Evolutionary conservation across 2,888 invertebrate genomes (phyloP).

Genomic region (Poecilus cupreus): DNA sequence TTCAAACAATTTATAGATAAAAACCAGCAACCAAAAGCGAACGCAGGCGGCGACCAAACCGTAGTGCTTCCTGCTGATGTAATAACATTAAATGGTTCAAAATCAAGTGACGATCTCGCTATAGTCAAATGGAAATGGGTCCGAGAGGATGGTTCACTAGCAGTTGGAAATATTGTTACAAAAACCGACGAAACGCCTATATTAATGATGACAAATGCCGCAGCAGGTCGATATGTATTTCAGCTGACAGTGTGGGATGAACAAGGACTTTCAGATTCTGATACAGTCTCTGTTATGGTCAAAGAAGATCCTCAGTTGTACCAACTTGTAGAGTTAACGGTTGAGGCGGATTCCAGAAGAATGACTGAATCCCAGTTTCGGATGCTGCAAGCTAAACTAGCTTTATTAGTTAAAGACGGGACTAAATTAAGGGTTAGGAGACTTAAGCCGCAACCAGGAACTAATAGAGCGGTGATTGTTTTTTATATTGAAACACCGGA

Average conservation of each 20-base stretch:
- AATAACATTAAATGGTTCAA: constrained; percentile 88
- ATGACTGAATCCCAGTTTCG: constrained; percentile 83
- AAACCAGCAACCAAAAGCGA: constrained; percentile 91
- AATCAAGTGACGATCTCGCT: constrained; percentile 90
- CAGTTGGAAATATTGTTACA: constrained; percentile 88
- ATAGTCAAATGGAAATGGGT: constrained; percentile 91
- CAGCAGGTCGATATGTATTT: constrained; percentile 91
- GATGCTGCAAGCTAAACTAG: constrained; percentile 86
- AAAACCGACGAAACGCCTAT: constrained; percentile 85
- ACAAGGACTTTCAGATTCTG: constrained; percentile 88
- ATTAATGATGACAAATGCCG: constrained; percentile 87
- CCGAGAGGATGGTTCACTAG: constrained; percentile 84
- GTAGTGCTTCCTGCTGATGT: constrained; percentile 85
- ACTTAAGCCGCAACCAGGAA: constrained; percentile 73
- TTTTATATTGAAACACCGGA: constrained; percentile 72
- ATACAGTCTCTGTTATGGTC: constrained; percentile 89
- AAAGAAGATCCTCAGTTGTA: constrained; percentile 84
- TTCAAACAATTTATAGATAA: constrained; percentile 77
- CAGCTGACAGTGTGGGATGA: constrained; percentile 92
- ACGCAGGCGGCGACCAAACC: constrained; percentile 90
- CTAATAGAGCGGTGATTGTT: constrained; percentile 73
- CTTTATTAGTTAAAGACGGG: constrained; percentile 85
- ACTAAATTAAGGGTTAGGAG: constrained; percentile 76
- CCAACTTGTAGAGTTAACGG: constrained; percentile 87
- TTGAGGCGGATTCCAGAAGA: constrained; percentile 83